These are phyloP conservation scores for Pseudomyrmex sp. DNA, from an alignment of 1,140 invertebrate genomes.

Conservation along the genomic window DNA sequence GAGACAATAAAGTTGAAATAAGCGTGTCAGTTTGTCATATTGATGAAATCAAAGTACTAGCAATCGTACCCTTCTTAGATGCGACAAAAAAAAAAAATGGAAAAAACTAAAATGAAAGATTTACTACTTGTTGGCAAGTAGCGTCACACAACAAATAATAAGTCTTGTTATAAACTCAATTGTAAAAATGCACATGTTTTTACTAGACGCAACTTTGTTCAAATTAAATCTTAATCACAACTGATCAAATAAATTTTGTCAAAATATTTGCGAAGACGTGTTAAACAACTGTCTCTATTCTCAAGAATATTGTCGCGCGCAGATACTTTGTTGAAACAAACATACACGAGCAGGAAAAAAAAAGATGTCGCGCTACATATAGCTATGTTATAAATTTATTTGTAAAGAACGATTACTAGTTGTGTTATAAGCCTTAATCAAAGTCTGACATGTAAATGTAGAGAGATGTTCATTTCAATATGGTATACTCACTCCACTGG, in stretches of 20 bases:
- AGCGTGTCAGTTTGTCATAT: constrained; percentile 65
- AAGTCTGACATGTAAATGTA: constrained; percentile 68
- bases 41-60: constrained; percentile 76
- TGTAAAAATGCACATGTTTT: too few species aligned
- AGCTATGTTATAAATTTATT: not conserved
- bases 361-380: constrained; percentile 6
- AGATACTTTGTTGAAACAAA: not conserved
- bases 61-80: constrained; percentile 73
- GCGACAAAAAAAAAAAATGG: constrained; percentile 47
- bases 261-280: not conserved
- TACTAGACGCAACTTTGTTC: constrained; percentile 26
- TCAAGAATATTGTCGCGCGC: too few species aligned
- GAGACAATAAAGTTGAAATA: constrained; percentile 59
- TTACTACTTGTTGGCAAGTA: not conserved
- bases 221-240: constrained; percentile 30
- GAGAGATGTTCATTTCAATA: constrained; percentile 76
- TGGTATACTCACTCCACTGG: constrained; percentile 81
- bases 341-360: not conserved
- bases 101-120: constrained; percentile 49
- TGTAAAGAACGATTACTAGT: constrained; percentile 76
- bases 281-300: constrained; percentile 5
- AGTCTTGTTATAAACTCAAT: too few species aligned
- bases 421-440: constrained; percentile 74
- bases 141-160: too few species aligned
- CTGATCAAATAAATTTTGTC: constrained; percentile 18